phyloP scores from a whole-genome alignment of 2,113 vertebrate genomes.

The Synodontis membranacea region DNA sequence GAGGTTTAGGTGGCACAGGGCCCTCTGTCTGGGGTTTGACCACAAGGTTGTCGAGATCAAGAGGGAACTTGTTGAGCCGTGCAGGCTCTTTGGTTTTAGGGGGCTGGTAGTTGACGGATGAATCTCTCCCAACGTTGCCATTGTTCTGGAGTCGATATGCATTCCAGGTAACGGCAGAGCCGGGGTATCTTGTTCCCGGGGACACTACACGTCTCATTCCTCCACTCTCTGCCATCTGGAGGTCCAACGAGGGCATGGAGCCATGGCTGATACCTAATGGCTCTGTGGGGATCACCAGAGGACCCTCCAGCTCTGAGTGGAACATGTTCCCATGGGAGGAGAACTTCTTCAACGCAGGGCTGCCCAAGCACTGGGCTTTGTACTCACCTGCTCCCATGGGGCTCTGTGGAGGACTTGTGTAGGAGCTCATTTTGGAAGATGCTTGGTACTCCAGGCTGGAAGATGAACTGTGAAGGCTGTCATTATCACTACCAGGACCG shows the following conservation, averaged over 20 bases:
- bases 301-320: conserved; percentile 64
- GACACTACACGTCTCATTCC: conserved; percentile 52
- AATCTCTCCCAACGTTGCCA: conserved; percentile 58
- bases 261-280: conserved; percentile 61
- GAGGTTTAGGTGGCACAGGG: conserved; percentile 36
- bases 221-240: conserved; percentile 73
- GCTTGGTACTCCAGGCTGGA: conserved; percentile 80
- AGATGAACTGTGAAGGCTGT: conserved; percentile 83
- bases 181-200: conserved; percentile 57
- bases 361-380: conserved; percentile 36
- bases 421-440: conserved; percentile 57
- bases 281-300: conserved; percentile 56
- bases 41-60: conserved; percentile 67
- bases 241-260: conserved; percentile 75
- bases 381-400: conserved; percentile 50
- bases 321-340: conserved; percentile 76
- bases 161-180: conserved; percentile 58
- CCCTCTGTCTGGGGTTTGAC: conserved; percentile 39
- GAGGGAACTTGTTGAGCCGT: conserved; percentile 71
- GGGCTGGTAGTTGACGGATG: conserved; percentile 53
- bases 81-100: conserved; percentile 62
- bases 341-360: conserved; percentile 71
- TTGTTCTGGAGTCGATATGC: conserved; percentile 50
- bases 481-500: conserved; percentile 76
- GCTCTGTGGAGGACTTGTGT: conserved; percentile 57